Percentiles rank a stretch among this genome's conserved stretches.
Conservation (phyloP, 2,797 vertebrate species). For the Falco concolor region DNA sequence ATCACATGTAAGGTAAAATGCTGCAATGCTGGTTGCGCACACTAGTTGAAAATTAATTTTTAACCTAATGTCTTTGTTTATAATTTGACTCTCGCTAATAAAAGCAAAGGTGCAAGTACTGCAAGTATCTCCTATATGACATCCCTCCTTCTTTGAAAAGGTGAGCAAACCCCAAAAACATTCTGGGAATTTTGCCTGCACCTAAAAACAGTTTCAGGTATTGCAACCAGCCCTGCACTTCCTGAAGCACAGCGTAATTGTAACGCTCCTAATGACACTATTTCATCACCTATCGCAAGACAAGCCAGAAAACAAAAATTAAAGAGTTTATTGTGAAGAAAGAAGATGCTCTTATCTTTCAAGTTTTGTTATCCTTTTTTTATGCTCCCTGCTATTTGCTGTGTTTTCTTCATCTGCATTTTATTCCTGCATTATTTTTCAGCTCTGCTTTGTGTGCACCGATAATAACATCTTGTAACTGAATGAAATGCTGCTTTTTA, state of each 20-base stretch:
- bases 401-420: neutral
- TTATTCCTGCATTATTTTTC: slow-evolving; percentile 20
- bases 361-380: neutral
- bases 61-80: neutral
- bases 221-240: neutral
- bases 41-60: neutral
- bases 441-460: neutral
- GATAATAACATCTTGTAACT: neutral
- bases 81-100: neutral
- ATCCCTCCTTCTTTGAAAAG: neutral
- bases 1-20: neutral
- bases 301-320: neutral
- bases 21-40: neutral
- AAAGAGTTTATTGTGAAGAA: neutral
- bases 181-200: neutral
- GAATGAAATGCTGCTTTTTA: slow-evolving; percentile 15
- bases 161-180: neutral
- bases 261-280: neutral
- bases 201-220: neutral
- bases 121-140: neutral
- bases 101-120: neutral
- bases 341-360: neutral
- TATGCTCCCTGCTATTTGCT: neutral
- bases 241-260: neutral
- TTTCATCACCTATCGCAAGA: neutral